Base-by-base conservation (phyloP, 2,797 vertebrate species). In the Kryptolebias ocellatus region DNA sequence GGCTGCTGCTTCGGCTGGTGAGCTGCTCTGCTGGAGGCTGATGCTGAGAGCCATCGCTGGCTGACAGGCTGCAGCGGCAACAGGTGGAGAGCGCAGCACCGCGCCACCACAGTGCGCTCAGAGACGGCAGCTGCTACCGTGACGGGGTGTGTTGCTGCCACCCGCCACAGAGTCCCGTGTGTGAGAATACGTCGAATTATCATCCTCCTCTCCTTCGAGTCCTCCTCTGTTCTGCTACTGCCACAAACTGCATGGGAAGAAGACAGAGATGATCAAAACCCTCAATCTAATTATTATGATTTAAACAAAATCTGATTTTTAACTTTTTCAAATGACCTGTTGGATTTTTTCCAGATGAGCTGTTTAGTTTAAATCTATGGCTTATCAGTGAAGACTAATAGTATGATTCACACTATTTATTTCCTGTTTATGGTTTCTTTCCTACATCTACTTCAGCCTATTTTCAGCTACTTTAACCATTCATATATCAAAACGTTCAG, bases 151-250 rank as follows among this genome's bases (percentile, higher is more conserved):
- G 77, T 83, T 49, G 86, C 87, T 0, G 85, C 86, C 0, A 72
- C 79, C 76, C 92, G 87, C 62, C 74, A 91, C 76, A 92, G 84
- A 0, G 82, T 80, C 69, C 89, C 63, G 16, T 53, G 81, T n/a
- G 84, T 79, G 15, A 95, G 44, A 67, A 92, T 74, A 80, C 87
- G 83, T 15, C 94, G 95, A 93, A 96, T 95, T 77, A 70, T 86
- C 78, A 53, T 81, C 80, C 29, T 74, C 55, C 27, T 92, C 80
- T 64, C 18, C 57, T 60, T 51, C 51, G 28, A 10, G 14, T 18
- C n/a, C 56, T 66, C 60, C 67, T 70, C 59, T 60, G 67, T 42
- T 58, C 53, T 64, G 50, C 67, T 76, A 65, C 62, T 64, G 64
- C 55, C 53, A 72, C 83, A 81, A 65, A 69, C 83, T 85, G 67